phyloP scores from a whole-genome alignment of 2,113 vertebrate species.

The Isurus oxyrinchus region DNA sequence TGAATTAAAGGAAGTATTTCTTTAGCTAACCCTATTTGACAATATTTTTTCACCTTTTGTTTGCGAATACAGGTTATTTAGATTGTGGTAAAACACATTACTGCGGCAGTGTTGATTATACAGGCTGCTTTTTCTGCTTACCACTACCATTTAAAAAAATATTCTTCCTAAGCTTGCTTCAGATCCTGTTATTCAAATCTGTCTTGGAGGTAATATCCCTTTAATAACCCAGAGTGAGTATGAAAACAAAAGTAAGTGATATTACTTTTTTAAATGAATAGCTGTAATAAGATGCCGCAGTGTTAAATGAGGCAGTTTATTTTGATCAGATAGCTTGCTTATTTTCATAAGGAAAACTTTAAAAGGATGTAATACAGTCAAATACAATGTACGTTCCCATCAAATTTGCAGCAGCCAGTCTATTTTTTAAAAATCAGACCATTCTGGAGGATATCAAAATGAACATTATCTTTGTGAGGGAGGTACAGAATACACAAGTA shows the following conservation, averaged over 20 bases:
- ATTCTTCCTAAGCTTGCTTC: not conserved
- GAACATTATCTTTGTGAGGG: not conserved
- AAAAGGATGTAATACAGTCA: not conserved
- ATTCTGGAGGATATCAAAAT: slow-evolving; percentile 8
- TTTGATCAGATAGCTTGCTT: slow-evolving; percentile 25
- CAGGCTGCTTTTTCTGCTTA: not conserved
- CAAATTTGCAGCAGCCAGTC: slow-evolving; percentile 1
- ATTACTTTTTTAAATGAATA: not conserved
- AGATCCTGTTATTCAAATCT: not conserved
- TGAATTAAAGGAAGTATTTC: not conserved
- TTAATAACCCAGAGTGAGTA: not conserved
- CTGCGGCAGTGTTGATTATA: not conserved
- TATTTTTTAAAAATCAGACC: not conserved
- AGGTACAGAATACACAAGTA: not conserved
- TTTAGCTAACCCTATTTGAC: not conserved
- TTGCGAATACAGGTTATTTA: not conserved
- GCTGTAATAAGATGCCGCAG: not conserved
- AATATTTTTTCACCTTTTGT: not conserved
- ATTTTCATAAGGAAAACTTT: not conserved
- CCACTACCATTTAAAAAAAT: not conserved
- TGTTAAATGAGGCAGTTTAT: slow-evolving; percentile 20
- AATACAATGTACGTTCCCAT: not conserved
- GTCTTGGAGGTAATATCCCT: slow-evolving; percentile 4
- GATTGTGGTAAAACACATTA: not conserved
- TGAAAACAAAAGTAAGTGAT: slow-evolving; percentile 28